Base-by-base conservation (phyloP, 1,140 invertebrate species). In the Harlomillsia oculata region DNA sequence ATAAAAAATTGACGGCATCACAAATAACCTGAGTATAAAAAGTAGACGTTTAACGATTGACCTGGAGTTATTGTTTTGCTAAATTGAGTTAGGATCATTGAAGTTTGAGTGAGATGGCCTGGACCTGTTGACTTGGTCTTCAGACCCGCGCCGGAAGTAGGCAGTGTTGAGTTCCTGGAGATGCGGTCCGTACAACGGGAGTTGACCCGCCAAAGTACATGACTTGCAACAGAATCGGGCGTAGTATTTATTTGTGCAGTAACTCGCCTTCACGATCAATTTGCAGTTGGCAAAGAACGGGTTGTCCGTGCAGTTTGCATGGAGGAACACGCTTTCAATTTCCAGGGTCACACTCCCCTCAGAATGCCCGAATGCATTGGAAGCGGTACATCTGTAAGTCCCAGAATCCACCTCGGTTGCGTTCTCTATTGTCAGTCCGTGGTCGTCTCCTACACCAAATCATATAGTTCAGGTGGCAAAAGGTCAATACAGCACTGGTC, bases 181-280 rank as follows among this genome's bases (percentile, higher is more conserved):
- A 60, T 76, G 72, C 3, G 71, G 68, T 28, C 71, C 73, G 36
- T 63, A 67, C 1, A 66, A 57, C 3, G 78, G 74, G 9, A 87
- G 68, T 64, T 87, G 83, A 2, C 87, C 87, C 2, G 88, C 87
- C 70, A 84, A 73, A 30, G 87, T 86, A 68, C 90, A 95, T 1
- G 88, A 91, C 67, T 82, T 79, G 72, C 92, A 96, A 70, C 92
- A 96, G 79, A 92, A 95, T 69, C 79, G 79, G n/a, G 83, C 84
- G 69, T 95, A 96, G 71, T 90, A 91, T 60, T 80, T 76, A 70
- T 95, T 90, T 8, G 76, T 75, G 69, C 92, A 96, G 69, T 86
- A 89, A 25, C 79, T 78, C 13, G 80, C 87, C 65, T 77, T 73
- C 1, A 94, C 87, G 53, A 96, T 92, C 28, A 94, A 75, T 14